Percentiles rank a stretch among this genome's conserved stretches.
phyloP scores from a whole-genome alignment of 2,113 vertebrate genomes.

The Scomber scombrus region DNA sequence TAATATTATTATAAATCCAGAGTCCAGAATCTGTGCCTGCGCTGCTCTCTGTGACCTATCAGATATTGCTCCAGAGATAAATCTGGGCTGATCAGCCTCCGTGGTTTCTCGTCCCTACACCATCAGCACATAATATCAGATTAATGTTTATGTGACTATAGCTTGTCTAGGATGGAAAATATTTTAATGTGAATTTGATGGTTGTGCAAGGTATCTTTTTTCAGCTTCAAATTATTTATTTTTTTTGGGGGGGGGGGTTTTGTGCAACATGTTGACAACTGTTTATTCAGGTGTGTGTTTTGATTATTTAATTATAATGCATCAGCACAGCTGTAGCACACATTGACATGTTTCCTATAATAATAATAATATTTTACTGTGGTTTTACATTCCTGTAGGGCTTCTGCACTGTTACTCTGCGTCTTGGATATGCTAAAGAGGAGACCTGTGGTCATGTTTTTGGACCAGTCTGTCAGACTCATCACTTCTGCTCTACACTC shows the following conservation, averaged over 20 bases:
- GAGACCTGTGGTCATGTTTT: neutral
- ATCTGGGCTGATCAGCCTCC: constrained; percentile 1
- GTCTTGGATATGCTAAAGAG: neutral
- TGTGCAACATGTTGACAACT: neutral
- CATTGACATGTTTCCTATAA: neutral
- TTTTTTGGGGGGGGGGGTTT: neutral
- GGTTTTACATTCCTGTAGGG: neutral
- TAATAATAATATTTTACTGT: neutral
- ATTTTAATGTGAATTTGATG: neutral
- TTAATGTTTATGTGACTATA: neutral
- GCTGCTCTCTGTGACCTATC: neutral
- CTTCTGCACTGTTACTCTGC: neutral
- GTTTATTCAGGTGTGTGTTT: neutral
- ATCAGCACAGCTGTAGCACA: neutral
- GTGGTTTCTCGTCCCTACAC: constrained; percentile 28
- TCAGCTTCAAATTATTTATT: no score
- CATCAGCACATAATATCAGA: neutral
- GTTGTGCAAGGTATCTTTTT: no score
- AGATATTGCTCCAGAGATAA: constrained; percentile 2
- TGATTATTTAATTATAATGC: neutral
- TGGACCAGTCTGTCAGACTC: constrained; percentile 6
- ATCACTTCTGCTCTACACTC: constrained; percentile 20
- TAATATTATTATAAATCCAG: neutral
- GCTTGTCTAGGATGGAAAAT: neutral
- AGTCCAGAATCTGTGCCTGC: neutral